Base-by-base conservation (phyloP, 2,888 invertebrate genomes). In the Beris chalybata region DNA sequence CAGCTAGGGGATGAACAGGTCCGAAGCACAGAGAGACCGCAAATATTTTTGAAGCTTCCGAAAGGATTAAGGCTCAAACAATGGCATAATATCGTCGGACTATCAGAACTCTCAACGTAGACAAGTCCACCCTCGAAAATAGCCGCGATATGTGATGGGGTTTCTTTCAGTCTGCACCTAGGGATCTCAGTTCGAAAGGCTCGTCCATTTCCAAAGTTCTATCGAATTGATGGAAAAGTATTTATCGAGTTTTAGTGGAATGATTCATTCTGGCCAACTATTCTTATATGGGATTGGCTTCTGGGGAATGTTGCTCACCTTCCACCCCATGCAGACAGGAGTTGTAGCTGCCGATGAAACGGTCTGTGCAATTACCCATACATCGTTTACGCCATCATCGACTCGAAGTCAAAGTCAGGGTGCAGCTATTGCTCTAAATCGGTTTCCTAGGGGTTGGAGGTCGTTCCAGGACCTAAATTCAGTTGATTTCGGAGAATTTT, bases 401-500 rank as follows among this genome's bases (percentile, higher is more conserved):
- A 48, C 15, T 29, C 15, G 59, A 66, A 63, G 58, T 58, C 65
- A 52, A 65, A 61, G 59, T 56, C 65, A 31, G 61, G 38, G 22
- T 65, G 63, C 63, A 63, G 57, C 65, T 65, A 68, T 63, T 56
- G 15, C 54, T 43, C 31, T 65, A 52, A 56, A 65, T 65, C 38
- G 63, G 57, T 22, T 56, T 52, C 11, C 50, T 5, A 30, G 47
- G n/a, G 29, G 48, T 59, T 31, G n/a, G 47, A n/a, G 29, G 48
- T 59, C 48, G n/a, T 15, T 31, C 15, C 30, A 22, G 15, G 13
- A n/a, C 55, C 44, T 54, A 59, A 58, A 65, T 65, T 65, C 68
- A 68, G 68, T 56, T 68, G 65, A 68, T 68, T 68, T 68, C 63
- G 65, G 65, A 22, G 22, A 68, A 68, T 65, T 65, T 65, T 65